Percentiles rank a stretch among this genome's conserved stretches.
phyloP scores from a whole-genome alignment of 1,140 invertebrate genomes.

The Plectrocnemia conspersa region DNA sequence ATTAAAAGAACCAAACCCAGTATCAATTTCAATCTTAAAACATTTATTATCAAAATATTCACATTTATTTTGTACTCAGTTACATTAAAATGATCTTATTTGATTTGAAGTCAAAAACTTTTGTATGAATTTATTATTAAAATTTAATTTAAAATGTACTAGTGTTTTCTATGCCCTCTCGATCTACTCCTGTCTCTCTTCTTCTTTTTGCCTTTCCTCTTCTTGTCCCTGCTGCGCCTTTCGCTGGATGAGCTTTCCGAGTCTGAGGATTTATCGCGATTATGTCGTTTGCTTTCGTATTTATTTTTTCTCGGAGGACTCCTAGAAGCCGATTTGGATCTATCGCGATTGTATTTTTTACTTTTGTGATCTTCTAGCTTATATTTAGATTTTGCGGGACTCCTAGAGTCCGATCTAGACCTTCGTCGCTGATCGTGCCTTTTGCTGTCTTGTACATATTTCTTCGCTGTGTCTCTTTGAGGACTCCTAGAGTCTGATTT shows the following conservation, averaged over 20 bases:
- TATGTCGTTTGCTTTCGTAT: slow-evolving; percentile 26
- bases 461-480: no score
- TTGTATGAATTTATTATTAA: background rate
- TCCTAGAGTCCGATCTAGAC: no score
- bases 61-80: background rate
- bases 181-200: slow-evolving; percentile 48
- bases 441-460: no score
- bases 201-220: slow-evolving; percentile 51
- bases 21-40: no score
- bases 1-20: no score
- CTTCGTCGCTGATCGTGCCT: no score
- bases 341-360: slow-evolving; percentile 8
- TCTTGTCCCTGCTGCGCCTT: slow-evolving; percentile 47
- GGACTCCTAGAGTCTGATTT: no score
- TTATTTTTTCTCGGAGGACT: slow-evolving; percentile 26
- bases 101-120: slow-evolving; percentile 1
- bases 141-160: no score
- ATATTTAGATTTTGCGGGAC: no score
- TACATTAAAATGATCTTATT: background rate
- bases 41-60: no score
- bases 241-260: slow-evolving; percentile 33
- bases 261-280: background rate
- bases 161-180: slow-evolving; percentile 45
- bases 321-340: slow-evolving; percentile 23
- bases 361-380: no score